Percentiles rank a stretch among this genome's conserved stretches.
These are phyloP conservation scores for Oryzias celebensis DNA, from an alignment of 2,113 vertebrate species.

Conservation along the genomic window DNA sequence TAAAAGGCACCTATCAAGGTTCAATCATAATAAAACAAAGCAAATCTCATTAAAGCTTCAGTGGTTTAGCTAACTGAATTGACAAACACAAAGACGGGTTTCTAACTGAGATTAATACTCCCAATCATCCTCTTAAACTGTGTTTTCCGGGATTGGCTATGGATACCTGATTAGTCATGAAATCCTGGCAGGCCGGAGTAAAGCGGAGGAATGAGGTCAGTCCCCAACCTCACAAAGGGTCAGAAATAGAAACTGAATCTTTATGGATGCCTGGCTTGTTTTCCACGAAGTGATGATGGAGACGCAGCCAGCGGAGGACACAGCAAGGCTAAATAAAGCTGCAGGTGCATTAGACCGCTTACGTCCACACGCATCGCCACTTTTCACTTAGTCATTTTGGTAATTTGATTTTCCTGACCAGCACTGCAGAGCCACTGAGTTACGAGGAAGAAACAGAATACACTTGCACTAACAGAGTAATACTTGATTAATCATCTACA, in stretches of 20 bases:
- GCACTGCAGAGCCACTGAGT: no score
- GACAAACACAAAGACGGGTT: conserved; percentile 61
- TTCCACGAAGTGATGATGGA: conserved; percentile 20
- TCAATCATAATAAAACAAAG: conserved; percentile 74
- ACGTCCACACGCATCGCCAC: neutral
- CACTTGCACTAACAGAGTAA: no score
- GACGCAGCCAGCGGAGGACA: conserved; percentile 18
- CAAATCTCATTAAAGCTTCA: conserved; percentile 64
- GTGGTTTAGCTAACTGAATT: conserved; percentile 64
- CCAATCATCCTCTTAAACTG: conserved; percentile 63
- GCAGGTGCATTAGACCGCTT: conserved; percentile 27
- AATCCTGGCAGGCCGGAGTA: conserved; percentile 34
- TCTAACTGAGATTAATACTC: conserved; percentile 66
- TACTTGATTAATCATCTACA: no score
- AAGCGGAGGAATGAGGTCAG: conserved; percentile 62
- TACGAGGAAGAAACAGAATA: no score
- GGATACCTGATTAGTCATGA: conserved; percentile 61
- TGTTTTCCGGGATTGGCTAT: conserved; percentile 61
- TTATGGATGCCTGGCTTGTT: conserved; percentile 30
- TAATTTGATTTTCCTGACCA: no score
- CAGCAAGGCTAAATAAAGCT: conserved; percentile 37
- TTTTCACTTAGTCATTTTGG: no score
- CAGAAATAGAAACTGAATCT: conserved; percentile 29
- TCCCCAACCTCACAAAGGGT: neutral
- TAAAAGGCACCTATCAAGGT: conserved; percentile 72